phyloP scores from a whole-genome alignment of 2,113 vertebrate species.

The Platichthys stellatus region DNA sequence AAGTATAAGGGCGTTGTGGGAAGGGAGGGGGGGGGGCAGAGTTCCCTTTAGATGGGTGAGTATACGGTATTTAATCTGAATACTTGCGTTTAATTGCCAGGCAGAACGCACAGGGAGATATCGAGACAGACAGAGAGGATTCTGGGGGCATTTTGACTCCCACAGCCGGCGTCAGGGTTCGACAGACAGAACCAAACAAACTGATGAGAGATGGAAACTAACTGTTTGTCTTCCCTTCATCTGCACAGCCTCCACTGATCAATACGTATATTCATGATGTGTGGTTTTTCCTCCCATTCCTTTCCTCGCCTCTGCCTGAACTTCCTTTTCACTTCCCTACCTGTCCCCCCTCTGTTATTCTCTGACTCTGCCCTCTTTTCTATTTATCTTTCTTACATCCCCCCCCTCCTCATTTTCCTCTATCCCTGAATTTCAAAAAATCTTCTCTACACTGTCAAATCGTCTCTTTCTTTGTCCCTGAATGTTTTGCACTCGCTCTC shows the following conservation, averaged over 20 bases:
- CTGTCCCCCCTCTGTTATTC: constrained; percentile 20
- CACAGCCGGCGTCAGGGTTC: neutral
- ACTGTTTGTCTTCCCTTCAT: constrained; percentile 30
- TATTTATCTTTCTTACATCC: neutral
- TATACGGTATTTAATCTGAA: constrained; percentile 20
- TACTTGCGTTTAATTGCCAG: constrained; percentile 37
- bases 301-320: neutral
- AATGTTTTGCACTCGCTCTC: constrained; percentile 15
- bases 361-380: neutral
- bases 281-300: constrained; percentile 23
- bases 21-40: neutral
- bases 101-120: neutral
- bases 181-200: neutral
- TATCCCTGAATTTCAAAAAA: neutral
- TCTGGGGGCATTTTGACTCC: neutral
- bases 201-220: constrained; percentile 35
- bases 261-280: constrained; percentile 36
- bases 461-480: neutral
- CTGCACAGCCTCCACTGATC: constrained; percentile 43
- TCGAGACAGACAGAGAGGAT: neutral
- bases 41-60: constrained; percentile 8
- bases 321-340: neutral
- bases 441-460: neutral
- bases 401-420: neutral
- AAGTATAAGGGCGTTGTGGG: no score